Conservation (phyloP, 2,888 invertebrate species). For the Laspeyria flexula region DNA sequence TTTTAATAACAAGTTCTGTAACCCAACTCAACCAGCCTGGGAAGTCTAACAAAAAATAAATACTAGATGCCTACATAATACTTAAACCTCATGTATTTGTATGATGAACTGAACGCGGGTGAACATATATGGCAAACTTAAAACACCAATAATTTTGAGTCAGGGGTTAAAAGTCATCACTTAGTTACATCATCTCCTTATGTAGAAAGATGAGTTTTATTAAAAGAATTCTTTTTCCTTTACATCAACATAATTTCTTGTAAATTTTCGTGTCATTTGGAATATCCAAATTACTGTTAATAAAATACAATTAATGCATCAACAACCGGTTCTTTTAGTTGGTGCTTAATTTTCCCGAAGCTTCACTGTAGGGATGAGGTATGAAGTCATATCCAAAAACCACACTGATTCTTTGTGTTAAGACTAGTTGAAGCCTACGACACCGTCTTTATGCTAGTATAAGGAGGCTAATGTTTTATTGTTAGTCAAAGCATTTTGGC, state of each 20-base stretch:
- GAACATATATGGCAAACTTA: no score
- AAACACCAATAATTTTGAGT: no score
- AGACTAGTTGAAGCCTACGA: neutral
- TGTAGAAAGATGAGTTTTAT: neutral
- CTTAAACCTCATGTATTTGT: no score
- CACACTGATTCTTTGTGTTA: slow-evolving; percentile 11
- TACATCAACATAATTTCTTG: neutral
- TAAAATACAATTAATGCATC: slow-evolving; percentile 7
- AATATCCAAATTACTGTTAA: slow-evolving; percentile 5
- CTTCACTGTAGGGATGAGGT: slow-evolving; percentile 17
- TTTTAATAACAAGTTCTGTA: no score
- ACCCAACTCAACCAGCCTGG: no score
- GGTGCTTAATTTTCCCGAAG: slow-evolving; percentile 14
- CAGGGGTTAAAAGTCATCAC: neutral
- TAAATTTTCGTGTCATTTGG: slow-evolving; percentile 9
- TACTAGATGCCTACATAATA: no score
- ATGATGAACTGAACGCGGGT: no score
- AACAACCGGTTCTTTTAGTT: slow-evolving; percentile 13
- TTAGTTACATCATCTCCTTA: neutral
- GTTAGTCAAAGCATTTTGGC: no score
- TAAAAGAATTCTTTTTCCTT: neutral
- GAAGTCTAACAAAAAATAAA: no score
- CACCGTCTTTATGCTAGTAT: neutral
- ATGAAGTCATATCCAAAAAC: slow-evolving; percentile 8
- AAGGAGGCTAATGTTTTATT: no score